Evolutionary conservation across 2,113 vertebrate species (phyloP).

Genomic region (Neopipo cinnamomea): DNA sequence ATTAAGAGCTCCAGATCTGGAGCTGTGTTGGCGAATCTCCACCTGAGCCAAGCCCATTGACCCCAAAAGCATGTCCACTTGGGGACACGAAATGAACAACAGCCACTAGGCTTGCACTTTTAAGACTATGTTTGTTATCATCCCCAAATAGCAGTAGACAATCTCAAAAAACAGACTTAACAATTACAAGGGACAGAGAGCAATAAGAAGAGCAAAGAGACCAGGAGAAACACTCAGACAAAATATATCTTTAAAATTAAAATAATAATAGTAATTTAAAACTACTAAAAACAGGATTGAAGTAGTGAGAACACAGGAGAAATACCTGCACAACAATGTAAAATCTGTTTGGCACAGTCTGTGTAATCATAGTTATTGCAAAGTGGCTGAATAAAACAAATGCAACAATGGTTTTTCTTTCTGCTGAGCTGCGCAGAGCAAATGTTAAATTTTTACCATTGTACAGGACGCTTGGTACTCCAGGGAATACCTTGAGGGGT

Average conservation of each 20-base stretch:
- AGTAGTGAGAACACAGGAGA: not conserved
- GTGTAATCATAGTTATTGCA: not conserved
- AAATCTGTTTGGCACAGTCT: not conserved
- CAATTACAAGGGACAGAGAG: not conserved
- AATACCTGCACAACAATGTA: not conserved
- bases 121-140: rapidly evolving
- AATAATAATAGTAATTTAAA: not conserved
- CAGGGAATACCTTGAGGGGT: not conserved
- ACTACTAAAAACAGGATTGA: not conserved
- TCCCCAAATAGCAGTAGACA: not conserved
- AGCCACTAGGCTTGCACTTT: not conserved
- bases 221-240: not conserved
- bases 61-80: not conserved
- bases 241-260: not conserved
- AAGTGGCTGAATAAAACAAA: not conserved
- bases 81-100: not conserved
- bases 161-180: not conserved
- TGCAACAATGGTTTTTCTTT: not conserved
- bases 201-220: not conserved
- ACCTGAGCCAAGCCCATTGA: not conserved
- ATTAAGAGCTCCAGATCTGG: not conserved
- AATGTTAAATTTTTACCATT: not conserved
- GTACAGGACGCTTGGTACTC: not conserved
- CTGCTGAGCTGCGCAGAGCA: not conserved
- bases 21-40: rapidly evolving